Base-by-base conservation (phyloP, 2,113 vertebrate genomes). In the Nestor notabilis region DNA sequence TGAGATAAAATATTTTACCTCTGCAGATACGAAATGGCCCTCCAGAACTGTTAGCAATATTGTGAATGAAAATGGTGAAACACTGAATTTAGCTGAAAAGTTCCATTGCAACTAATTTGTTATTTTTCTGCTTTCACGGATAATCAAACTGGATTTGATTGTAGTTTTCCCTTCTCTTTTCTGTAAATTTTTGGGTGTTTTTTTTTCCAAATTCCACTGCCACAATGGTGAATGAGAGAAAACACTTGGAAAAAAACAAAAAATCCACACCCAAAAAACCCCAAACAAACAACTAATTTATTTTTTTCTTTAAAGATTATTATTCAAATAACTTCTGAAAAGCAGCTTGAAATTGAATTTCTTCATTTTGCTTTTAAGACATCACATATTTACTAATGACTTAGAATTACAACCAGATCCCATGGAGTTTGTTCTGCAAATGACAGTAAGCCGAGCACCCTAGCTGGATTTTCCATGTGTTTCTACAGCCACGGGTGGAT, bases 311-410 rank as follows among this genome's bases (percentile, higher is more conserved):
- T 33, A 21, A 37, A 65, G 33, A 37, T n/a, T 25, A 17, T 37
- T 84, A 17, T n/a, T 66, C 5, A 18, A 60, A 14, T 16, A 71
- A 58, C 28, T 60, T 44, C 61, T 13, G 18, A 23, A 60, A 25
- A 61, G 17, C 71, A 44, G 31, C 66, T 77, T 80, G 31, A 8
- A n/a, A 16, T 1, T 7, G 2, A 20, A 46, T 37, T 20, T 6
- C 25, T 65, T 50, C 28, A 2, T 24, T 53, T 43, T 20, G 25
- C 27, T 68, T 39, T 68, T 31, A 29, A 20, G 19, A 4, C 9
- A 8, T 31, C 33, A 0, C 3, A 0, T 9, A 33, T 47, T 52
- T 20, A 25, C 5, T 4, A 27, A 3, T 2, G n/a, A 2, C 5
- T 35, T 9, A 1, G 37, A 39, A 27, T 16, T 10, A 4, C 6